Percentiles rank a stretch among this genome's conserved stretches.
Conservation (phyloP, 2,888 invertebrate genomes). For the Myopa testacea region DNA sequence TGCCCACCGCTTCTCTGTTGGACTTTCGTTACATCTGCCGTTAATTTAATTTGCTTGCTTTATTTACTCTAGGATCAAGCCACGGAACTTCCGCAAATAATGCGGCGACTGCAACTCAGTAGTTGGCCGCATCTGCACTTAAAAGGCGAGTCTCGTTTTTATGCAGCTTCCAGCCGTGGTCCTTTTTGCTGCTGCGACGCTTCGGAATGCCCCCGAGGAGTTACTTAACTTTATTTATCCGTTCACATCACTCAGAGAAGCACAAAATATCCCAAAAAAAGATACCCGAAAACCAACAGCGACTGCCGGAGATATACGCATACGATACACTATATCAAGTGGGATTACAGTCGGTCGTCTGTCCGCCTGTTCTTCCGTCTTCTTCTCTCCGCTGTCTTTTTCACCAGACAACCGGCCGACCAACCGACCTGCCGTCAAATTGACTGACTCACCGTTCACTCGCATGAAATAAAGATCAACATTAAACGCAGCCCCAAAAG, state of each 20-base stretch:
- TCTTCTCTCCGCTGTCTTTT: too few species aligned
- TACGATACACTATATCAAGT: neutral
- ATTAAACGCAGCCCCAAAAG: neutral
- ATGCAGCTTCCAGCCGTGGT: neutral
- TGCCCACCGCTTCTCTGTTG: too few species aligned
- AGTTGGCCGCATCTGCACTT: slow-evolving; percentile 10
- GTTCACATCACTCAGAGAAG: neutral
- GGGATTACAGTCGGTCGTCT: too few species aligned
- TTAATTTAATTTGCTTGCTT: neutral
- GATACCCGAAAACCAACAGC: too few species aligned
- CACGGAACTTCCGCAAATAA: slow-evolving; percentile 5
- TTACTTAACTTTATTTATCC: slow-evolving; percentile 8
- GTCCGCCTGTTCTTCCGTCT: too few species aligned
- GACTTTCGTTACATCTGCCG: too few species aligned
- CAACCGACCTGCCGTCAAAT: too few species aligned
- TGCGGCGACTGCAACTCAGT: neutral
- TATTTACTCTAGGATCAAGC: neutral
- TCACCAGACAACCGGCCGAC: too few species aligned
- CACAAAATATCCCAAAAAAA: too few species aligned
- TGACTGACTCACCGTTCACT: neutral
- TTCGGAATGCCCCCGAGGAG: neutral
- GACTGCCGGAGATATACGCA: neutral
- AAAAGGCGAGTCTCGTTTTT: neutral
- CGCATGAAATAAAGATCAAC: slow-evolving; percentile 10
- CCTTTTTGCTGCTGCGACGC: neutral